Evolutionary conservation across 2,888 invertebrate species (phyloP), one percentile per base, ranked within the genome.

Genomic region (Drepana falcataria): DNA sequence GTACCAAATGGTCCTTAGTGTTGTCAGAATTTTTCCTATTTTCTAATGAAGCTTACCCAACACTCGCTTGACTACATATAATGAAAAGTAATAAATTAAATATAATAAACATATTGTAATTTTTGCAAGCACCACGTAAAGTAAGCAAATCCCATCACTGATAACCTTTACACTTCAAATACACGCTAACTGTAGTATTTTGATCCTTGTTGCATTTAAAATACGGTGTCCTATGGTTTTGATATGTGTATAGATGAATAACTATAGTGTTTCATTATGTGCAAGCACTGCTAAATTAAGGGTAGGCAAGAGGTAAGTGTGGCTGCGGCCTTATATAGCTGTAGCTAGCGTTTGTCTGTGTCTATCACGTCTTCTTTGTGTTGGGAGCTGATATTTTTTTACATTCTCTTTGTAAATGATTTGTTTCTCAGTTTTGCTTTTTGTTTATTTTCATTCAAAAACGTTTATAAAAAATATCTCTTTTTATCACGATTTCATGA

Each of bases 291-390:
- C 88, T 83, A 79, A 76, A 71, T 79, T 81, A 81, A 83, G 83
- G 75, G 73, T 86, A 84, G 85, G 82, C 80, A 83, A 82, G 81
- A 81, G 87, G 87, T 88, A 78, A 87, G 88, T 84, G 52, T 49
- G 48, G 40, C 49, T 53, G 33, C 53, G 34, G 55, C 53, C 57
- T 59, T 68, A 63, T 60, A 61, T 73, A 68, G 65, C 61, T 67
- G 68, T 78, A 74, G 68, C 9, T 44, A 59, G 56, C 64, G 59
- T 59, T 63, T 60, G 54, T 60, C 60, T 63, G 65, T 66, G 65
- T 65, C 59, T 47, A 35, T 54, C 44, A 47, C 51, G 41, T 56
- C 47, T 59, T 59, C 35, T 55, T 41, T 57, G 55, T 57, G 57
- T 54, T 48, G 51, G 48, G 53, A 55, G 41, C 55, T 49, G n/a